These are phyloP conservation scores for Coptodon bakossiorum DNA, from an alignment of 2,113 vertebrate genomes.

Conservation along the genomic window DNA sequence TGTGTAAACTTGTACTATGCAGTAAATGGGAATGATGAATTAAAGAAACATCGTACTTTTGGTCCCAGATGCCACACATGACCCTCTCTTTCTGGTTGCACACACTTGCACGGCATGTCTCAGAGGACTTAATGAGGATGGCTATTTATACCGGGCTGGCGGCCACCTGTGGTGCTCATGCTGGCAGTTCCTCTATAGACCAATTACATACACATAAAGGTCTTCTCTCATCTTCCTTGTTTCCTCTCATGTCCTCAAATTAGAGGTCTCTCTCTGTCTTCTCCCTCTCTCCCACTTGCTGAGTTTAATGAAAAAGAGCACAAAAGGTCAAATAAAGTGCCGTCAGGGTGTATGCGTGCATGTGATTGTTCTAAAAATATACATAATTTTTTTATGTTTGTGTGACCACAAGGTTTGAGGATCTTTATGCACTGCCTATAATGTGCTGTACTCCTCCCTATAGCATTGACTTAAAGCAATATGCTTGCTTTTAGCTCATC, in stretches of 20 bases:
- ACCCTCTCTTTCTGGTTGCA: background rate
- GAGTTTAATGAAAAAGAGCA: slow-evolving; percentile 35
- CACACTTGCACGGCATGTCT: background rate
- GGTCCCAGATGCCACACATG: background rate
- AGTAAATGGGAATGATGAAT: background rate
- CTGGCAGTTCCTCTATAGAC: slow-evolving; percentile 30
- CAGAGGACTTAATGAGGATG: slow-evolving; percentile 48
- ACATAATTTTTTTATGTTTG: background rate
- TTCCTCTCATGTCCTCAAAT: slow-evolving; percentile 57
- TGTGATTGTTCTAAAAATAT: background rate
- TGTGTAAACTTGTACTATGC: background rate
- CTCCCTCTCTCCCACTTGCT: slow-evolving; percentile 10
- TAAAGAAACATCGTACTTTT: background rate
- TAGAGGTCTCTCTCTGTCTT: slow-evolving; percentile 3
- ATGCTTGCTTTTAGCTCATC: background rate
- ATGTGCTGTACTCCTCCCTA: background rate
- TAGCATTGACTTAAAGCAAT: background rate
- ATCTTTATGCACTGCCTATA: background rate
- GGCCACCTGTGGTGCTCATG: slow-evolving; percentile 41
- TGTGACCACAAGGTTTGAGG: background rate
- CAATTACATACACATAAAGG: slow-evolving; percentile 52
- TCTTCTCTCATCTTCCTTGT: slow-evolving; percentile 37
- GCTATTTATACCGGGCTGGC: slow-evolving; percentile 10
- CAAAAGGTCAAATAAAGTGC: slow-evolving; percentile 32
- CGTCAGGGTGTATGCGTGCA: background rate